Base-by-base conservation (phyloP, 1,140 invertebrate genomes). In the Hermetia illucens region DNA sequence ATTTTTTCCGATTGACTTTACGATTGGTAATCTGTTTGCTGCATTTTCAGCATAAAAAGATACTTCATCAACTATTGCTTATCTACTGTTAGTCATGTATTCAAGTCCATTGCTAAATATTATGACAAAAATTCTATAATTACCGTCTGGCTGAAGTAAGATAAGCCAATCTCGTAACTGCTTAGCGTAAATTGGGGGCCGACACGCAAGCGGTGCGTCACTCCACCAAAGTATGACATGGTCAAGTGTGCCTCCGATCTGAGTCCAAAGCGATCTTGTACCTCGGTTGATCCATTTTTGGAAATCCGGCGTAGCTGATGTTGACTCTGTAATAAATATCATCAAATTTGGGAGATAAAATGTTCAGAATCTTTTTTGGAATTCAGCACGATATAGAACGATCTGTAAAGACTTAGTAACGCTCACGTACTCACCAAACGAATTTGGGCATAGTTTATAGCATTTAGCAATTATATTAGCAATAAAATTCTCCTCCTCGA, bases 141-240 rank as follows among this genome's bases (percentile, higher is more conserved):
- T 9, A 72, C 74, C 75, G 46, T 71, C 73, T 24, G 65, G 62
- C 42, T 68, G 70, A 45, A 76, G 73, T 25, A 70, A 71, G 22
- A 62, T 58, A 27, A 79, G 62, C 75, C 74, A 77, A 47, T 75
- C 68, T 30, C 74, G 60, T 35, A 78, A 68, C 52, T 77, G 75
- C 46, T 82, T 70, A 49, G 75, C 76, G 15, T 75, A 72, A 39
- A 72, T 71, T 12, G 77, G 70, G 36, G 74, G 69, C 55, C 70
- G 70, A 24, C 68, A 69, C 15, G 76, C 74, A 5, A 82, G 62
- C 1, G 77, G 74, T 41, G 70, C 72, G 2, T 71, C 55, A 5
- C 75, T 75, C 80, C 80, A 84, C 81, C 80, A 85, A 1, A 85
- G 61, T n/a, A 85, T 63, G 4, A 82, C 72, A 44, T 85, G 79